A percentile compares a stretch with the other conserved stretches of the same genome.
These are phyloP conservation scores for Cerceris ruficornis DNA, from an alignment of 2,888 invertebrate species.

Conservation along the genomic window DNA sequence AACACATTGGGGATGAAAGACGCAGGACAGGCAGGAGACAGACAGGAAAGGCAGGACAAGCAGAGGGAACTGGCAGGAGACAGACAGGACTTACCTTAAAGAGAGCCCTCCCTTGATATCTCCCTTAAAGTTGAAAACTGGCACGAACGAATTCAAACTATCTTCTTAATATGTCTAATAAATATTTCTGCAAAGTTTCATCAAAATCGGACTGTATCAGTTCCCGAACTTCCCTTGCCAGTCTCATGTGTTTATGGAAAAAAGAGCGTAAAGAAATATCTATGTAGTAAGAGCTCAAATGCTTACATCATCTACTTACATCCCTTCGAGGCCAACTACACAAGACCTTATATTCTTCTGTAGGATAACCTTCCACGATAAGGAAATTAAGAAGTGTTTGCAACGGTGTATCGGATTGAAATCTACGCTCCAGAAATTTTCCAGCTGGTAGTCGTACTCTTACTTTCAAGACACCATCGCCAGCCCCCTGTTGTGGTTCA, in stretches of 20 bases:
- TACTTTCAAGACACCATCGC: slow-evolving; percentile 87
- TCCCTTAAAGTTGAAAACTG: too few relatives aligned
- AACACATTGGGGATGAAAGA: too few relatives aligned
- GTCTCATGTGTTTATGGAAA: neutral
- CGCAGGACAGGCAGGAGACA: too few relatives aligned
- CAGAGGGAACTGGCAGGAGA: too few relatives aligned
- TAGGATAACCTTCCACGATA: slow-evolving; percentile 93
- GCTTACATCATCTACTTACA: slow-evolving; percentile 86
- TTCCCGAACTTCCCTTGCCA: too few relatives aligned
- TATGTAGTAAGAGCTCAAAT: slow-evolving; percentile 60
- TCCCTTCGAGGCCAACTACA: slow-evolving; percentile 97
- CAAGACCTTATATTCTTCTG: slow-evolving; percentile 94
- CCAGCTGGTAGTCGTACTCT: slow-evolving; percentile 92
- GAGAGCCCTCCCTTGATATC: too few relatives aligned
- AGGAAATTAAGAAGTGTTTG: slow-evolving; percentile 93
- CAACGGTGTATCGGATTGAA: slow-evolving; percentile 85
- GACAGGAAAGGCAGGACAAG: too few relatives aligned
- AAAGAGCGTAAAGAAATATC: slow-evolving; percentile 30
- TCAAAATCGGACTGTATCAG: too few relatives aligned
- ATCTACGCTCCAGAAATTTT: slow-evolving; percentile 89
- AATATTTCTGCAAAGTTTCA: too few relatives aligned
- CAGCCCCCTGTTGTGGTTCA: slow-evolving; percentile 86
- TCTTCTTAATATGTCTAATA: too few relatives aligned
- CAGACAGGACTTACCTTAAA: too few relatives aligned
- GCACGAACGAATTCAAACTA: too few relatives aligned